Evolutionary conservation across 2,888 invertebrate species (phyloP).

Genomic region (Hypomecis punctinalis): DNA sequence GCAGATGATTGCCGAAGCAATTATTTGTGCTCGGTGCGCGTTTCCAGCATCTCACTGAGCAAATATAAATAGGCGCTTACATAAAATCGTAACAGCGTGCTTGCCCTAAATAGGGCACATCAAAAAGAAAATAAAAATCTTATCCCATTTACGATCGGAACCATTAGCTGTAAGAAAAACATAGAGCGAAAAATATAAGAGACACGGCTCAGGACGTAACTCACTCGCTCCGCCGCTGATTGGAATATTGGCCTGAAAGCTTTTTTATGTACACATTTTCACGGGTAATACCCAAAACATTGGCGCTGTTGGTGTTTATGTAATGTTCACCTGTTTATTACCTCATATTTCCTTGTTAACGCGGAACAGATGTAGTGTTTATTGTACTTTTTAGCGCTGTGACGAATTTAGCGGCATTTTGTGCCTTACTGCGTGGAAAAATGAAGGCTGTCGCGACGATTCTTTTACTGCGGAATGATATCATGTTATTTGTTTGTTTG

Average conservation of each 20-base stretch:
- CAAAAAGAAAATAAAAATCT: slow-evolving; percentile 71
- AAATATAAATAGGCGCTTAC: slow-evolving; percentile 53
- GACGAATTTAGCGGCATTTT: slow-evolving; percentile 31
- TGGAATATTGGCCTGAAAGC: slow-evolving; percentile 70
- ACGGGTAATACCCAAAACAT: slow-evolving; percentile 59
- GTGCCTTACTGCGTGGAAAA: slow-evolving; percentile 12
- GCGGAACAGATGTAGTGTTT: slow-evolving; percentile 38
- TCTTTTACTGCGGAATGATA: slow-evolving; percentile 1
- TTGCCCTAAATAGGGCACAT: slow-evolving; percentile 65
- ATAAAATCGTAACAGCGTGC: slow-evolving; percentile 58
- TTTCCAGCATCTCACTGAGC: slow-evolving; percentile 46
- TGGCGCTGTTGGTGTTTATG: slow-evolving; percentile 53
- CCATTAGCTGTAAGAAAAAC: slow-evolving; percentile 68
- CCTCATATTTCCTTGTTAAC: slow-evolving; percentile 47
- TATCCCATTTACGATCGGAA: slow-evolving; percentile 69
- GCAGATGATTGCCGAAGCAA: slow-evolving; percentile 37
- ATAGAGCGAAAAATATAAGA: slow-evolving; percentile 63
- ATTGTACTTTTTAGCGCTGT: slow-evolving; percentile 39
- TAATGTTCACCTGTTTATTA: slow-evolving; percentile 54
- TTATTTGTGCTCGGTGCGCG: slow-evolving; percentile 54
- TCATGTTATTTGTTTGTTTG: not conserved
- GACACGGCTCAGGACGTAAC: slow-evolving; percentile 62
- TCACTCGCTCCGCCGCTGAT: slow-evolving; percentile 63
- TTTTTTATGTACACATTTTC: slow-evolving; percentile 70
- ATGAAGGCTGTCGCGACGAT: not conserved